phyloP scores from a whole-genome alignment of 2,797 vertebrate species.

The Clarias laeviceps region DNA sequence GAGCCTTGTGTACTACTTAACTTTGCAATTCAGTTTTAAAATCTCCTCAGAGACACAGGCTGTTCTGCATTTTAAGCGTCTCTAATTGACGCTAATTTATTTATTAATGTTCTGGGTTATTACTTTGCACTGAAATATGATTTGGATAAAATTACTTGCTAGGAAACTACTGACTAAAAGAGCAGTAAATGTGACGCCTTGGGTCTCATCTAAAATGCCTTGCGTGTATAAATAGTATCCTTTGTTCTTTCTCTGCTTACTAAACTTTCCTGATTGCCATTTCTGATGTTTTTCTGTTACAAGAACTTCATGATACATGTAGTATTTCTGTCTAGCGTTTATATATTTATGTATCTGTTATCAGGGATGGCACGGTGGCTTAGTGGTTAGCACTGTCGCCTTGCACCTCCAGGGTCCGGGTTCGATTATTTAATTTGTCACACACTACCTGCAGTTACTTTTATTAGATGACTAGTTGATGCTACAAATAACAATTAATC shows the following conservation, averaged over 20 bases:
- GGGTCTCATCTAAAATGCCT: neutral
- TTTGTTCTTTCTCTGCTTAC: neutral
- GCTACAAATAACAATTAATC: neutral
- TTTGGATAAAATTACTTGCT: conserved; percentile 15
- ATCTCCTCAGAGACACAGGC: conserved; percentile 54
- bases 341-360: no score
- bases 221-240: neutral
- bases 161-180: neutral
- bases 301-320: neutral
- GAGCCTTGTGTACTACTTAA: conserved; percentile 64
- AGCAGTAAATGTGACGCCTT: neutral
- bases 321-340: neutral
- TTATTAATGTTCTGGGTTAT: conserved; percentile 36
- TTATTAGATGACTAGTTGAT: neutral
- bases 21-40: conserved; percentile 65
- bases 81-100: conserved; percentile 48
- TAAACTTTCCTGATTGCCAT: neutral
- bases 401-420: no score
- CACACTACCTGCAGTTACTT: neutral
- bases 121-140: neutral
- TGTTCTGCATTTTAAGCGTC: conserved; percentile 64
- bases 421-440: neutral
- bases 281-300: neutral
- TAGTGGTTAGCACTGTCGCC: no score
- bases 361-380: no score